Conservation (phyloP, 2,888 invertebrate genomes). For the Calameuta pallipes region DNA sequence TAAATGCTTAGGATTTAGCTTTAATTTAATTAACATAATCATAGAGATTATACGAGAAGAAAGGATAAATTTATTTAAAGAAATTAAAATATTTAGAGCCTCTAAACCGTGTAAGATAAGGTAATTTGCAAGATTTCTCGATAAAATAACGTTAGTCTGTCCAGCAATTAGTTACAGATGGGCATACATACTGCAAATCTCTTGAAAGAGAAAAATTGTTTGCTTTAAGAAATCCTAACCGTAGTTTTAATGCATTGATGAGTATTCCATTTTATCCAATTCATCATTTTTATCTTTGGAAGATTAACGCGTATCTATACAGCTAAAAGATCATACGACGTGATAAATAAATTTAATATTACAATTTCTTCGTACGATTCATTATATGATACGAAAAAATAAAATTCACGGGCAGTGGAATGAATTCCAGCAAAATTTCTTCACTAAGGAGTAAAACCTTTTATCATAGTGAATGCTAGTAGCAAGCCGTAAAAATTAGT, state of each 20-base stretch:
- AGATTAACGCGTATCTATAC: not conserved
- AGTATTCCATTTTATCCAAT: slow-evolving; percentile 9
- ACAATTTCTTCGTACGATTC: slow-evolving; percentile 24
- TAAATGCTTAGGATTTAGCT: slow-evolving; percentile 17
- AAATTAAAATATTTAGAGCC: slow-evolving; percentile 10
- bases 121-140: slow-evolving; percentile 17
- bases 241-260: slow-evolving; percentile 15
- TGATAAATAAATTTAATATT: not conserved
- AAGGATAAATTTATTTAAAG: not conserved
- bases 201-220: slow-evolving; percentile 20
- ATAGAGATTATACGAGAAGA: slow-evolving; percentile 18
- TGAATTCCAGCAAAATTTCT: not conserved
- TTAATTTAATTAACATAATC: slow-evolving; percentile 17
- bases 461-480: too few species aligned
- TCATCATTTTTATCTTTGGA: not conserved
- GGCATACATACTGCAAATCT: not conserved
- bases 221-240: not conserved
- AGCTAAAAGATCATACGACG: too few species aligned
- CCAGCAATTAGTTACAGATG: slow-evolving; percentile 11
- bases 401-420: slow-evolving; percentile 18
- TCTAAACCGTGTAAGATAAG: slow-evolving; percentile 14
- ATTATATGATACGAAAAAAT: slow-evolving; percentile 8
- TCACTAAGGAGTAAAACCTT: too few species aligned
- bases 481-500: too few species aligned
- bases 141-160: slow-evolving; percentile 12